Percentiles rank a stretch among this genome's conserved stretches.
phyloP scores from a whole-genome alignment of 2,888 invertebrate species.

The Calephelis perditalis region DNA sequence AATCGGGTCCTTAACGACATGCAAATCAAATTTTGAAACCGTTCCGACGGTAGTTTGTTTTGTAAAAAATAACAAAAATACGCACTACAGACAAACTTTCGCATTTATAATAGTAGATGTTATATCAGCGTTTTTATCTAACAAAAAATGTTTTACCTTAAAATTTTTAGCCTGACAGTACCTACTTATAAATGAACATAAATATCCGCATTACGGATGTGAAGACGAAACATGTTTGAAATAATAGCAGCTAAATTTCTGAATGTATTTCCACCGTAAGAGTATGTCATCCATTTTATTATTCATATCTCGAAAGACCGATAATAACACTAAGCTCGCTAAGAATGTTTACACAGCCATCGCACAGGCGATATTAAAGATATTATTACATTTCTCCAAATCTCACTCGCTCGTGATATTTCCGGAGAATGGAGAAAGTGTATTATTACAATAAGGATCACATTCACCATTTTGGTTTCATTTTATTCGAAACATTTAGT shows the following conservation, averaged over 20 bases:
- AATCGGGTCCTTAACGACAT: no score
- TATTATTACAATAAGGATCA: conserved; percentile 1
- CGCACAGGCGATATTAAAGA: conserved; percentile 50
- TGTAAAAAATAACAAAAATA: no score
- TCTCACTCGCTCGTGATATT: conserved; percentile 8
- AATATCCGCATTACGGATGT: neutral
- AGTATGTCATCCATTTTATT: conserved; percentile 37
- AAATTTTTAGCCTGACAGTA: no score
- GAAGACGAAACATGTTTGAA: conserved; percentile 3
- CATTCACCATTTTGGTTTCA: neutral
- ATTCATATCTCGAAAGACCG: conserved; percentile 40
- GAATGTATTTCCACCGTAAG: neutral
- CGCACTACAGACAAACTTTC: no score
- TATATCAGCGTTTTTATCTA: no score
- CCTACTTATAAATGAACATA: neutral
- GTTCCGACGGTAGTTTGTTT: no score
- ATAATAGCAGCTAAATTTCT: conserved; percentile 4
- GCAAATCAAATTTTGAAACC: no score
- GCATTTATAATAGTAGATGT: no score
- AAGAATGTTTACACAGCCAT: conserved; percentile 52
- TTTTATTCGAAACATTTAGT: neutral
- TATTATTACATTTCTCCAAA: conserved; percentile 50
- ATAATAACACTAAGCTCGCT: conserved; percentile 43
- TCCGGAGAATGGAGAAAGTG: conserved; percentile 6
- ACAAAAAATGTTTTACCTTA: no score